Conservation (phyloP, 1,140 invertebrate genomes). For the Sycophila sp. region DNA sequence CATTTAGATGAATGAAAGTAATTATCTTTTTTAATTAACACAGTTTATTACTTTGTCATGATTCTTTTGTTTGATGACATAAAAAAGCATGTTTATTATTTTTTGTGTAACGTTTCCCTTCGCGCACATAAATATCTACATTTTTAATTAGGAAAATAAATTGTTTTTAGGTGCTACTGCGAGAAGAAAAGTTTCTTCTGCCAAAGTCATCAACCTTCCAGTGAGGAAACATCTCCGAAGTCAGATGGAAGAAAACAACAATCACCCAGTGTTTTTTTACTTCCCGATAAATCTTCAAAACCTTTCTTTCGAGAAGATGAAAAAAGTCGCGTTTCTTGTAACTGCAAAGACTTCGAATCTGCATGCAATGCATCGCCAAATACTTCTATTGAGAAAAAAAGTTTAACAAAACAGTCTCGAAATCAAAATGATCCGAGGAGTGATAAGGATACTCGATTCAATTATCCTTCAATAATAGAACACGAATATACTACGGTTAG, state of each 20-base stretch:
- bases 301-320: background rate
- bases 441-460: conserved; percentile 7
- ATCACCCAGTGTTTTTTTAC: background rate
- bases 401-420: background rate
- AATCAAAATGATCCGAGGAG: background rate
- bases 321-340: conserved; percentile 12
- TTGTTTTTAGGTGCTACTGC: conserved; percentile 18
- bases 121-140: no score
- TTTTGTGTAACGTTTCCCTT: no score
- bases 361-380: background rate
- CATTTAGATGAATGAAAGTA: no score
- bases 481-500: conserved; percentile 32
- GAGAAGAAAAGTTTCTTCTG: conserved; percentile 3
- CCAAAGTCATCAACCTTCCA: background rate
- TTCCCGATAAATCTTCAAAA: conserved; percentile 2
- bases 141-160: no score
- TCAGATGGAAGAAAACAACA: background rate
- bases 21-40: no score
- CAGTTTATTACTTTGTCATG: no score
- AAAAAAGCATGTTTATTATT: no score
- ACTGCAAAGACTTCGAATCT: background rate
- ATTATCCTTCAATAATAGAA: conserved; percentile 17
- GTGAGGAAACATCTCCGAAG: background rate
- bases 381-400: background rate
- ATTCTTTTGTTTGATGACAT: no score